Evolutionary conservation across 2,888 invertebrate genomes (phyloP), one percentile per base, ranked within the genome.

Genomic region (Eumerus sabulonum): DNA sequence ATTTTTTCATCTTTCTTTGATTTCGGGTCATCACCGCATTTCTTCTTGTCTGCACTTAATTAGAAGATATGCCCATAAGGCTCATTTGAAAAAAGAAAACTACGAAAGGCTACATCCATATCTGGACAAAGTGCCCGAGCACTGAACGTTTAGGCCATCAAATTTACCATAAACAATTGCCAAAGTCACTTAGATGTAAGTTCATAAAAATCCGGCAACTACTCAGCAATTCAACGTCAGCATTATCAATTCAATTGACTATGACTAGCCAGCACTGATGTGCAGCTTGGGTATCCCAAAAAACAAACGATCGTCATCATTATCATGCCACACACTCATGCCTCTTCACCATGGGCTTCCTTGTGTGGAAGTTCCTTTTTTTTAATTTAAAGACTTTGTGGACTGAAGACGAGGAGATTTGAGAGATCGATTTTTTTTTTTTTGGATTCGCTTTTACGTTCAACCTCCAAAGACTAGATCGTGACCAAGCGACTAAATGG

Each of bases 401-500:
- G 51, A 54, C 57, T 50, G 16, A 18, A 18, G 50, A 44, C 50
- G 57, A 57, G 68, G 63, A 76, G 68, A 68, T 67, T 67, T 71
- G 74, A 50, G 50, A 66, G 56, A 53, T 73, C n/a, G 42, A 17
- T 27, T 27, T 27, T 38, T 27, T 14, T 48, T 59, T 16, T 72
- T 45, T 16, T 19, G n/a, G n/a, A n/a, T n/a, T 62, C 13, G 42
- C n/a, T 72, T 45, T 19, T 66, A 17, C 56, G 62, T 40, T 40
- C 3, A 27, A 40, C 5, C 71, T 76, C 70, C 79, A 79, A 79
- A 79, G 79, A 79, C 73, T 79, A 87, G 87, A 87, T 87, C 87
- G 87, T 87, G 87, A 87, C 87, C 87, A 87, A 88, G 85, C 87
- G 88, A 87, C 88, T 86, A 87, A 87, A 87, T 87, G 88, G 88